Percentiles rank a stretch among this genome's conserved stretches.
phyloP scores from a whole-genome alignment of 1,140 invertebrate genomes.

The Augochlora pura region DNA sequence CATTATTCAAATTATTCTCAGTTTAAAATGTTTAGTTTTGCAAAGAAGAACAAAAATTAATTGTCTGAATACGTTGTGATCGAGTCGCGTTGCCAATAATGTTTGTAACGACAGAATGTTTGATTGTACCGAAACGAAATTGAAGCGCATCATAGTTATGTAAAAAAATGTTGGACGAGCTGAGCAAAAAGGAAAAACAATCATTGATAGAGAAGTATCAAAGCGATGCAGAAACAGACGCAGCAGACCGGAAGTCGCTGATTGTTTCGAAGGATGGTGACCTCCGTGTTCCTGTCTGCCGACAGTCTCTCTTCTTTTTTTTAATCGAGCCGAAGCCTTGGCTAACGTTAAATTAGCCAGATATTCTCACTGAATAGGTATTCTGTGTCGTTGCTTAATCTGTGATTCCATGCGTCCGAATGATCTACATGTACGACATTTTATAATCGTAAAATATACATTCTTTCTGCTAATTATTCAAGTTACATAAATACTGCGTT shows the following conservation, averaged over 20 bases:
- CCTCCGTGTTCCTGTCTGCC: conserved; percentile 60
- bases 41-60: too few species aligned
- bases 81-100: too few species aligned
- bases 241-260: conserved; percentile 70
- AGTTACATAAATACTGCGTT: too few species aligned
- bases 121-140: neutral
- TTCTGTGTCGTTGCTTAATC: neutral
- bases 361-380: neutral
- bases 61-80: too few species aligned
- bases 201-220: conserved; percentile 66
- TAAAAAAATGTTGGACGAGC: conserved; percentile 26
- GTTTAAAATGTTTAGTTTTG: too few species aligned
- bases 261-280: conserved; percentile 73
- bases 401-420: too few species aligned
- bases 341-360: conserved; percentile 12
- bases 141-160: conserved; percentile 9
- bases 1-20: too few species aligned
- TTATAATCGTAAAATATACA: too few species aligned
- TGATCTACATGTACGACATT: too few species aligned
- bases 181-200: conserved; percentile 52
- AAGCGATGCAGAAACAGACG: conserved; percentile 69
- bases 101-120: neutral
- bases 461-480: too few species aligned
- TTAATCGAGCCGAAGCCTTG: conserved; percentile 55
- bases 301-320: conserved; percentile 68